Percentiles rank a stretch among this genome's conserved stretches.
These are phyloP conservation scores for Sminthurides aquaticus DNA, from an alignment of 2,888 invertebrate species.

Conservation along the genomic window DNA sequence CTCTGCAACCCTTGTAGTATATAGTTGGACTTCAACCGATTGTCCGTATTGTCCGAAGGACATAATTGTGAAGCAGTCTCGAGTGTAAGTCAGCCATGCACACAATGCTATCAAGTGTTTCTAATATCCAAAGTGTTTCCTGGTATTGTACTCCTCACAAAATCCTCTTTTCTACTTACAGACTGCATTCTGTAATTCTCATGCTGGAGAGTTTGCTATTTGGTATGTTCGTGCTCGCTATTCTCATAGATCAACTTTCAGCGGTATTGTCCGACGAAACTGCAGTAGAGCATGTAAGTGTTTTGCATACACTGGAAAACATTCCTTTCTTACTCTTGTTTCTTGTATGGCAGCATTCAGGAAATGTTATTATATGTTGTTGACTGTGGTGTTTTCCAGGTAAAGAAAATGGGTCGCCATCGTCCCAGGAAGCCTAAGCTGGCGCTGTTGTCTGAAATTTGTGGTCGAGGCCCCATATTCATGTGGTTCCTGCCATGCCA, in stretches of 20 bases:
- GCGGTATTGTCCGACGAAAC: slow-evolving; percentile 79
- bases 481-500: slow-evolving; percentile 67
- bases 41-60: slow-evolving; percentile 61
- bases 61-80: slow-evolving; percentile 60
- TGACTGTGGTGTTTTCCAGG: slow-evolving; percentile 25
- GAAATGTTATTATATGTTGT: slow-evolving; percentile 22
- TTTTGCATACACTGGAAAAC: not conserved
- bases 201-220: slow-evolving; percentile 74
- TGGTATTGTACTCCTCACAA: not conserved
- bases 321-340: not conserved
- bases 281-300: slow-evolving; percentile 62
- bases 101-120: not conserved
- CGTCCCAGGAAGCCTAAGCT: slow-evolving; percentile 54
- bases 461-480: slow-evolving; percentile 64
- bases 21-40: slow-evolving; percentile 63
- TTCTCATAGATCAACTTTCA: slow-evolving; percentile 76
- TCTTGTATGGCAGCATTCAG: not conserved
- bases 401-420: slow-evolving; percentile 48
- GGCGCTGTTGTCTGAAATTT: slow-evolving; percentile 66
- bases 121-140: too few relatives aligned
- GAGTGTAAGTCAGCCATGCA: slow-evolving; percentile 65
- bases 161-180: slow-evolving; percentile 48
- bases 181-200: slow-evolving; percentile 73
- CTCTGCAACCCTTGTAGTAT: slow-evolving; percentile 61
- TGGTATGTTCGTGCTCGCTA: slow-evolving; percentile 78